Conservation (phyloP, 2,888 invertebrate genomes). For the Mechanitis mazaeus region DNA sequence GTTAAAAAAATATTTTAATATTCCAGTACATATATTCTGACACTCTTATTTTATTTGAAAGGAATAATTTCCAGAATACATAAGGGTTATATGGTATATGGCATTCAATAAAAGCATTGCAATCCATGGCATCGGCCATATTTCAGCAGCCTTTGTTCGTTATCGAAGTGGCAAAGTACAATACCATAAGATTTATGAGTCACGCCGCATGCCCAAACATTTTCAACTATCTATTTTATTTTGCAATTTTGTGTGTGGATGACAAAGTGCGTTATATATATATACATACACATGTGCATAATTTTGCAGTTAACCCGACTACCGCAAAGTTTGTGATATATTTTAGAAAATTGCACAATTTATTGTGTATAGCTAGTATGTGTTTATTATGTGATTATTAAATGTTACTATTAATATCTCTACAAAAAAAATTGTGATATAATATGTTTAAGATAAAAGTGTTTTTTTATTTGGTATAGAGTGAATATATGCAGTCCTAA, state of each 20-base stretch:
- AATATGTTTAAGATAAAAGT: too few species aligned
- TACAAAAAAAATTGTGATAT: too few species aligned
- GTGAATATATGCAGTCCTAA: too few species aligned
- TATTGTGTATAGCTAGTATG: too few species aligned
- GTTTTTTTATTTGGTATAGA: too few species aligned
- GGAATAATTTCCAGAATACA: background rate
- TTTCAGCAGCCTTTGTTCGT: conserved; percentile 48
- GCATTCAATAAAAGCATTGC: conserved; percentile 44
- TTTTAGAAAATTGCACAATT: too few species aligned
- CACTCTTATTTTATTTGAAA: background rate
- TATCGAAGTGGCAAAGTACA: conserved; percentile 47
- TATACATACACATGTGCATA: conserved; percentile 9
- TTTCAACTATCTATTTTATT: conserved; percentile 28
- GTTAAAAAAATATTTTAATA: too few species aligned
- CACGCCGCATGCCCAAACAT: conserved; percentile 21
- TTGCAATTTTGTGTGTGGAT: conserved; percentile 25
- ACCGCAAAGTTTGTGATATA: too few species aligned
- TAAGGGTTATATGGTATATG: background rate
- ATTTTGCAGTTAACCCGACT: conserved; percentile 2
- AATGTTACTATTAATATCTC: too few species aligned
- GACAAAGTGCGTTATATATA: conserved; percentile 15
- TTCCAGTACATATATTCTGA: too few species aligned
- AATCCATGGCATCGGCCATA: conserved; percentile 38
- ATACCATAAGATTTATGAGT: conserved; percentile 44
- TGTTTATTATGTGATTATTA: too few species aligned